phyloP scores from a whole-genome alignment of 2,113 vertebrate genomes.

The Pipra filicauda region DNA sequence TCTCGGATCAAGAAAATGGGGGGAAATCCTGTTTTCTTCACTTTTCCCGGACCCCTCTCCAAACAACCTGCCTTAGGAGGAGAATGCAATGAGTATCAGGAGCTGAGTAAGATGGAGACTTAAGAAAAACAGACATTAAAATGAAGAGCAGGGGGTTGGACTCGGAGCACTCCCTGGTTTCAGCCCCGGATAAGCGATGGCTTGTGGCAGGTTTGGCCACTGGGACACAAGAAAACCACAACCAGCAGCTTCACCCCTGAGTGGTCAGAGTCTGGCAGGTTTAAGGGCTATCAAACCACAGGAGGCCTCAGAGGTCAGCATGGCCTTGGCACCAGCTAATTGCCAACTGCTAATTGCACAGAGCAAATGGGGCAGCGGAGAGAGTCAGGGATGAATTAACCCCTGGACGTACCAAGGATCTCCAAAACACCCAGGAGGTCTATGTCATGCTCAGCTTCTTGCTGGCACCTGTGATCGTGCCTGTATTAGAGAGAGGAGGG shows the following conservation, averaged over 20 bases:
- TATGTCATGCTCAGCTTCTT: background rate
- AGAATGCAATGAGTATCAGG: background rate
- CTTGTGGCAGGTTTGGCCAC: fast-evolving
- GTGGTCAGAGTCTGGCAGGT: too few species aligned
- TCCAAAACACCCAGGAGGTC: background rate
- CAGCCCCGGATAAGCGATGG: too few species aligned
- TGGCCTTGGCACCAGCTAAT: background rate
- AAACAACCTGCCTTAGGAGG: background rate
- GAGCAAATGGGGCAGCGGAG: background rate
- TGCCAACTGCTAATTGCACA: background rate
- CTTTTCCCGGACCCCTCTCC: background rate
- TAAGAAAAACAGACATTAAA: background rate
- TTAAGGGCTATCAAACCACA: background rate
- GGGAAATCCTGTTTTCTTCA: background rate
- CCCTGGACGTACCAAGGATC: fast-evolving
- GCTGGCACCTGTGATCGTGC: background rate
- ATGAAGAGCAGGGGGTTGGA: background rate
- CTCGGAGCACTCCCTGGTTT: background rate
- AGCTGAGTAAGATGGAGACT: background rate
- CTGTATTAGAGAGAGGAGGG: background rate
- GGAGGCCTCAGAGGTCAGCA: background rate
- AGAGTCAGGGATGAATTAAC: too few species aligned
- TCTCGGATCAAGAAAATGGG: fast-evolving
- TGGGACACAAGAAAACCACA: background rate
- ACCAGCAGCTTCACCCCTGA: background rate